phyloP scores from a whole-genome alignment of 1,140 invertebrate genomes.

The Idris sp. region DNA sequence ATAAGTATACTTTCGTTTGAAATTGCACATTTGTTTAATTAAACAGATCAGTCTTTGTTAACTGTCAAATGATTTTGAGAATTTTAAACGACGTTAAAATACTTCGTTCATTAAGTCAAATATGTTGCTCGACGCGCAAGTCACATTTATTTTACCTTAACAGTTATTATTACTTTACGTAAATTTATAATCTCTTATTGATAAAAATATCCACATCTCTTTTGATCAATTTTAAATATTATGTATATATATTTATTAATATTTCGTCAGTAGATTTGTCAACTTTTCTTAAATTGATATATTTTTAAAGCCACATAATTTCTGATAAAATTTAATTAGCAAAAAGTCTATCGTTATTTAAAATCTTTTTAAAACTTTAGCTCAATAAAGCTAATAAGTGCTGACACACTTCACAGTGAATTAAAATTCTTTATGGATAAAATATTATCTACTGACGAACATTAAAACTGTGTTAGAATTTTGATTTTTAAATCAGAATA shows the following conservation, averaged over 20 bases:
- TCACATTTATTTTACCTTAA: slow-evolving; percentile 20
- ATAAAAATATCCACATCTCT: slow-evolving; percentile 26
- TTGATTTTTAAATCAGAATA: too few species aligned
- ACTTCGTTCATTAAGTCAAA: slow-evolving; percentile 12
- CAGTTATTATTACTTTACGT: slow-evolving; percentile 21
- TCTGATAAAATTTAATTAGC: too few species aligned
- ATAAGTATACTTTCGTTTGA: slow-evolving; percentile 7
- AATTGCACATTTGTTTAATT: slow-evolving; percentile 16
- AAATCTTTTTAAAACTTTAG: too few species aligned
- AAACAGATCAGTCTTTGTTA: slow-evolving; percentile 31
- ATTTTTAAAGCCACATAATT: too few species aligned
- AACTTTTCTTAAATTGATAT: not conserved
- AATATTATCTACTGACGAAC: too few species aligned
- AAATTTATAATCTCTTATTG: slow-evolving; percentile 8
- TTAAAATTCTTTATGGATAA: too few species aligned
- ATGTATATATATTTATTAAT: not conserved
- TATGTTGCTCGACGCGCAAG: slow-evolving; percentile 35
- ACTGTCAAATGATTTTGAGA: slow-evolving; percentile 53
- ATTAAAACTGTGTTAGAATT: too few species aligned
- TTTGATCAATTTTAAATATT: not conserved
- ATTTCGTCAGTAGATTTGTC: not conserved
- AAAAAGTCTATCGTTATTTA: too few species aligned
- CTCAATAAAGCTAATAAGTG: too few species aligned
- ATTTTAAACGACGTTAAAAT: slow-evolving; percentile 45
- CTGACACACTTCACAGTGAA: too few species aligned